Conservation (phyloP, 1,140 invertebrate species). For the Musca vetustissima region DNA sequence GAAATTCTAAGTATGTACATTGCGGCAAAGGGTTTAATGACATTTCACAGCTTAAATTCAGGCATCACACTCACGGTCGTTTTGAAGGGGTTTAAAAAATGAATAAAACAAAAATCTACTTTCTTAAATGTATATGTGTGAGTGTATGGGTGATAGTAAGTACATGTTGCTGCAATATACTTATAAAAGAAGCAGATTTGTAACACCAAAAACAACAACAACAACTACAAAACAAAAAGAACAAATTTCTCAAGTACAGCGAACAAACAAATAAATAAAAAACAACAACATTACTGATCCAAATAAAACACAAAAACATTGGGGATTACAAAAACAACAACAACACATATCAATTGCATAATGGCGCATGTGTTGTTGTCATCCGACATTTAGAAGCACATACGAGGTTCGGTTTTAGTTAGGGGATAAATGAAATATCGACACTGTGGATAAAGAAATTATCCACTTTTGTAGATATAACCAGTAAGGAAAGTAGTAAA, state of each 20-base stretch:
- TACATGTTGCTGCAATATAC: too few species aligned
- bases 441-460: too few species aligned
- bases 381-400: too few species aligned
- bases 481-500: too few species aligned
- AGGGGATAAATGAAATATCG: too few species aligned
- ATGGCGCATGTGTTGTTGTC: constrained; percentile 49
- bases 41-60: constrained; percentile 9
- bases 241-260: constrained; percentile 14
- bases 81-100: not conserved
- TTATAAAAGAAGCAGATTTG: not conserved
- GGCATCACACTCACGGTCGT: not conserved
- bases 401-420: too few species aligned
- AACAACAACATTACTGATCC: not conserved
- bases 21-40: constrained; percentile 20
- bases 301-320: constrained; percentile 44
- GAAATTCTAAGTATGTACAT: too few species aligned
- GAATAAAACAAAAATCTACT: too few species aligned
- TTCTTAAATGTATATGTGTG: not conserved
- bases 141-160: too few species aligned
- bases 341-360: constrained; percentile 37
- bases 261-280: constrained; percentile 27
- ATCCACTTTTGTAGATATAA: too few species aligned
- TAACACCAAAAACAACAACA: constrained; percentile 1
- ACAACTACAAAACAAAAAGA: not conserved
- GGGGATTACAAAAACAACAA: constrained; percentile 37